Conservation (phyloP, 1,140 invertebrate genomes). For the Achroia grisella region DNA sequence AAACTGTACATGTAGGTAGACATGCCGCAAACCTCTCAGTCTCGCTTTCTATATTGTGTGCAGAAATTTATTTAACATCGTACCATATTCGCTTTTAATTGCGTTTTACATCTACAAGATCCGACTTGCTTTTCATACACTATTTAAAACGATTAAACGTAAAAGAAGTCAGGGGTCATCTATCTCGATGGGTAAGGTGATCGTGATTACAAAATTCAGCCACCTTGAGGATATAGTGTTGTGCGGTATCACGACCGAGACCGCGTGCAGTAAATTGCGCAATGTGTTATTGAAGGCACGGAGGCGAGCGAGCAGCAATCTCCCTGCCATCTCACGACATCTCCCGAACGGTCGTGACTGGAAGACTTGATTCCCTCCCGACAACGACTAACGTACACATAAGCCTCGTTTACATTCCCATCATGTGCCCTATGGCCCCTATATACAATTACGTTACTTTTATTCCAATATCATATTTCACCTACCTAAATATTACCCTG, state of each 20-base stretch:
- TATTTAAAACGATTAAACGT: too few species aligned
- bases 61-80: not conserved
- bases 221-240: constrained; percentile 38
- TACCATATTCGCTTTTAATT: not conserved
- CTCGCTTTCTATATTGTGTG: not conserved
- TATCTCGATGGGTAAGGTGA: constrained; percentile 16
- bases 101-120: too few species aligned
- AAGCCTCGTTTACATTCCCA: constrained; percentile 9
- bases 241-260: constrained; percentile 36
- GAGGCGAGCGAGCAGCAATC: constrained; percentile 27
- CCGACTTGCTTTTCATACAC: too few species aligned
- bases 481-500: too few species aligned
- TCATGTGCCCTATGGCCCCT: not conserved
- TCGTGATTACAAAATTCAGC: constrained; percentile 37
- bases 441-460: not conserved
- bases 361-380: constrained; percentile 22
- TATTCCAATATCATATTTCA: too few species aligned
- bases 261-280: constrained; percentile 53
- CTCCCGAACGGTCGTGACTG: constrained; percentile 38
- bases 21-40: not conserved
- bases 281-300: constrained; percentile 46
- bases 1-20: not conserved
- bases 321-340: constrained; percentile 44
- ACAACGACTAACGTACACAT: constrained; percentile 10
- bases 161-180: constrained; percentile 1